phyloP scores from a whole-genome alignment of 1,140 invertebrate genomes.

The Rhysida immarginata region DNA sequence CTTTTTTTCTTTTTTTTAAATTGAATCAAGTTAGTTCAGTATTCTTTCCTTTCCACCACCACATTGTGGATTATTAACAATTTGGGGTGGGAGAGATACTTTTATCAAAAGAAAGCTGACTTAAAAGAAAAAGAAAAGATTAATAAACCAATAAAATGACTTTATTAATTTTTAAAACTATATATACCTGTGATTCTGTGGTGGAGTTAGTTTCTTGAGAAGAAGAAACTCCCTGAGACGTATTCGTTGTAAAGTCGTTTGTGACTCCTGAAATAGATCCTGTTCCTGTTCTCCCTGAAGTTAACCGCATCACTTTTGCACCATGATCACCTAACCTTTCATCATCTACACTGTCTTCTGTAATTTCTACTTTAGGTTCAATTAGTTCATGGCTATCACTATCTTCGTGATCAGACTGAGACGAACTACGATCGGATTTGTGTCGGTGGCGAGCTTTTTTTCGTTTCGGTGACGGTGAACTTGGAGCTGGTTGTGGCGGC shows the following conservation, averaged over 20 bases:
- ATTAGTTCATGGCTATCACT: slow-evolving; percentile 8
- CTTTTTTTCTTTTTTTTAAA: too few relatives aligned
- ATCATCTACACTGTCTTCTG: slow-evolving; percentile 6
- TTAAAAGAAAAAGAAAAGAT: too few relatives aligned
- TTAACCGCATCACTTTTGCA: too few relatives aligned
- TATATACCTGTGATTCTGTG: neutral
- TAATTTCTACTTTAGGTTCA: slow-evolving; percentile 11
- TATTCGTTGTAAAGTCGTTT: neutral
- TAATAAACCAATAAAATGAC: too few relatives aligned
- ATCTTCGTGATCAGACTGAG: slow-evolving; percentile 10
- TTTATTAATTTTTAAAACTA: neutral
- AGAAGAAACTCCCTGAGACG: slow-evolving; percentile 1
- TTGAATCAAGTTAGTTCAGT: too few relatives aligned
- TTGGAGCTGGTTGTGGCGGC: neutral
- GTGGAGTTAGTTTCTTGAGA: neutral
- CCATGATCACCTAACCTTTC: neutral
- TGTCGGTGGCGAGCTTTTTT: slow-evolving; percentile 4
- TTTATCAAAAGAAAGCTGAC: too few relatives aligned
- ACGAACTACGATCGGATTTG: neutral
- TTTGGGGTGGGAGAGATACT: too few relatives aligned
- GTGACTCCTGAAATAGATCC: neutral
- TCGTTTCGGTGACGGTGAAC: slow-evolving; percentile 8
- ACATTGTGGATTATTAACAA: too few relatives aligned
- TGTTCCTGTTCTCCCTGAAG: neutral
- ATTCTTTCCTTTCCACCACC: too few relatives aligned